Base-by-base conservation (phyloP, 2,888 invertebrate species). In the Morinoia aosen region DNA sequence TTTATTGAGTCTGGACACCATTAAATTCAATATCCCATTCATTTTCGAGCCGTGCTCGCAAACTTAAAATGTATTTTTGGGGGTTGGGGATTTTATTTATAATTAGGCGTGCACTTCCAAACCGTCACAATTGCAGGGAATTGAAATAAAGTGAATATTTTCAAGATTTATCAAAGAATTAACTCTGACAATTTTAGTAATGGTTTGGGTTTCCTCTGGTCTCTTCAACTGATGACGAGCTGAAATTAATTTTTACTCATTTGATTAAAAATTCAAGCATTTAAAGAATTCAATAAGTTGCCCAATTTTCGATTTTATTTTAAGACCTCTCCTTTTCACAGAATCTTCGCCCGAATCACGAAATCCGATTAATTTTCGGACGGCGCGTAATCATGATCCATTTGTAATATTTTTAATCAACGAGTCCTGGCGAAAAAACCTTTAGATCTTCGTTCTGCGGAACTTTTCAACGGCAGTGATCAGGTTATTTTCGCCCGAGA, bases 361-460 rank as follows among this genome's bases (percentile, higher is more conserved):
- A 57, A 57, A 93, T 93, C 93, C 93, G 93, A 93, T 93, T 93
- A 93, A 57, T 93, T 93, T 57, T 93, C 33, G 57, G 90, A 93
- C 57, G 93, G 48, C 93, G 93, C 56, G 93, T 57, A 93, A 93
- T 93, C 93, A 93, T 57, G 93, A 93, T 93, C 93, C 93, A 93
- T 93, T 93, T 93, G 93, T 93, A 48, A 93, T 93, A 93, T 93
- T 93, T 93, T 93, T 93, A 93, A 93, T 93, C 93, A 93, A 33
- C 12, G 93, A 90, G 48, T 48, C 40, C 57, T 39, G 90, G 39
- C 39, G 48, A 90, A 90, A 90, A 90, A 90, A 39, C 7, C 48
- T 25, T 39, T 1, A 57, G 57, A 93, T 57, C 57, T 57, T 25
- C 93, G 93, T 93, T 93, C 57, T 56, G 57, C 93, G 93, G 33